phyloP scores from a whole-genome alignment of 2,797 vertebrate species.

The Clarias laeviceps region DNA sequence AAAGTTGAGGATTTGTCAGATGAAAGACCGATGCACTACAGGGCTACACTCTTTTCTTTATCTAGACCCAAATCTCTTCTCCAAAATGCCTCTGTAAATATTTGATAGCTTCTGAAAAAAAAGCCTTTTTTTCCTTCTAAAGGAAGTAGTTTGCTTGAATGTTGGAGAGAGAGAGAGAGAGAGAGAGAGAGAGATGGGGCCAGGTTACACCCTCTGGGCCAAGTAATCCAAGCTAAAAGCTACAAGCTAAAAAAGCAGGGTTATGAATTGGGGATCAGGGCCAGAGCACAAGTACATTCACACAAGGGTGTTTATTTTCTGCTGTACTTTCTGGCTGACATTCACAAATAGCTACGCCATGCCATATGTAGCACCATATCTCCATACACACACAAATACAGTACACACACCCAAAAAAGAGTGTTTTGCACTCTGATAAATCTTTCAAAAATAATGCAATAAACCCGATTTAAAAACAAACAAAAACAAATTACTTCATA shows the following conservation, averaged over 20 bases:
- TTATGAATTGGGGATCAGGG: constrained; percentile 45
- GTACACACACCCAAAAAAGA: background rate
- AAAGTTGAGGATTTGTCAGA: constrained; percentile 39
- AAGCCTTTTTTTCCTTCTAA: constrained; percentile 1
- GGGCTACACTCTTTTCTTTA: constrained; percentile 26
- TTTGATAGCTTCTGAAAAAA: constrained; percentile 44
- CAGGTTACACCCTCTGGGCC: constrained; percentile 9
- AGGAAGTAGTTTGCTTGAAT: constrained; percentile 10
- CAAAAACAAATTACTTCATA: too few species aligned
- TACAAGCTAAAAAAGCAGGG: constrained; percentile 29
- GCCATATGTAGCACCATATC: constrained; percentile 14
- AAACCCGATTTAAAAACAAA: too few species aligned
- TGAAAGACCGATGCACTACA: constrained; percentile 40
- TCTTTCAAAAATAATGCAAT: background rate
- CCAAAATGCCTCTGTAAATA: constrained; percentile 55
- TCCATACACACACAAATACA: constrained; percentile 3
- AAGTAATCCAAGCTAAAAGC: constrained; percentile 27
- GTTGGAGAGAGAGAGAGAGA: background rate
- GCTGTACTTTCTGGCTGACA: constrained; percentile 17
- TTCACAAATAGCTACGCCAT: constrained; percentile 1
- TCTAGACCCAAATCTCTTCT: constrained; percentile 44
- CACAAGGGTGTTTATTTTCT: constrained; percentile 16
- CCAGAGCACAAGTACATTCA: background rate
- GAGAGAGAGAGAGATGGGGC: background rate
- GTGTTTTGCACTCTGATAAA: constrained; percentile 10